Base-by-base conservation (phyloP, 2,113 vertebrate species). In the Struthidea cinerea region DNA sequence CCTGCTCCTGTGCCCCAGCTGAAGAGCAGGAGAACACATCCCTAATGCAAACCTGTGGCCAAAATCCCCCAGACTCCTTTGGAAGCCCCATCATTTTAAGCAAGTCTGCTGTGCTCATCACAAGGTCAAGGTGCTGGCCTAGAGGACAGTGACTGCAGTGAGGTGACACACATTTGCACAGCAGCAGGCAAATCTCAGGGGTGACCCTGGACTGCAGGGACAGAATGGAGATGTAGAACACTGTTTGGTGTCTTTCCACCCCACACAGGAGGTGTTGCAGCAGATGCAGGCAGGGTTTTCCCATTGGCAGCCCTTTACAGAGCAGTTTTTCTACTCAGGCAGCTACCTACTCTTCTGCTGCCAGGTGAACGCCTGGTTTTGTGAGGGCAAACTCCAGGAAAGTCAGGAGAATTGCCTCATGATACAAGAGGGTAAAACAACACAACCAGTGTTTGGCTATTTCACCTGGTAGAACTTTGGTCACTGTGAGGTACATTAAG, bases 21-120 rank as follows among this genome's bases (percentile, higher is more conserved):
- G 47, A 75, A 71, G 47, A 63, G n/a, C 6, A 2, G 13, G 32
- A 64, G 57, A 28, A 13, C 0, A 0, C 24, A 60, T 39, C 32
- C 39, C 42, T 41, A 22, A 12, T 27, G 52, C 65, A 79, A 70
- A 63, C 28, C 17, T 28, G 8, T 15, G 20, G 28, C 32, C 27
- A 56, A 56, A 55, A 42, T 42, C 16, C n/a, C 56, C 46, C 27
- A 69, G n/a, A 7, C 27, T 73, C 7, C 47, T 64, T 52, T 60
- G 63, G 24, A 73, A 87, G 35, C 44, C 10, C 19, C 60, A 41
- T 41, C 4, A 41, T 50, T 78, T 88, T 37, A 56, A 81, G 41
- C 32, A 42, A 70, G 44, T 22, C 60, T 78, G 41, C 44, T 69
- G 2, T 14, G 35, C 17, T 56, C 13, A 42, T 47, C 68, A 35